Base-by-base conservation (phyloP, 2,888 invertebrate species). In the Papilio gigon region DNA sequence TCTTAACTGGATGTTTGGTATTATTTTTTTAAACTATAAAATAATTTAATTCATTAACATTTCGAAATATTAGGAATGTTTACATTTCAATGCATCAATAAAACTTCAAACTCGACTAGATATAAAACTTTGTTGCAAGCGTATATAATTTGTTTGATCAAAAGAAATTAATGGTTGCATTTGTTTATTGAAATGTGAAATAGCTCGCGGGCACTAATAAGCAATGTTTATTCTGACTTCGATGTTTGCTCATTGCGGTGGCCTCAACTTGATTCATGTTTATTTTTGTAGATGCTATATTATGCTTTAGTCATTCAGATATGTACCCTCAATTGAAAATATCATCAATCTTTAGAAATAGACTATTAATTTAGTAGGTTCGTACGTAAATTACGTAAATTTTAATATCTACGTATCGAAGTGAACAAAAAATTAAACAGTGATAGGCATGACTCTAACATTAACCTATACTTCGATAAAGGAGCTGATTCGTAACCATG, bases 121-220 rank as follows among this genome's bases (percentile, higher is more conserved):
- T 33, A 30, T 50, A 64, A 47, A 58, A 65, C 37, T 17, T 30
- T 42, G 33, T 68, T 44, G 47, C 25, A 4, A 60, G 30, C 37
- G 33, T 62, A 56, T 44, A 27, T n/a, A 53, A 35, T 56, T 56
- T 50, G 60, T 50, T 37, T 65, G 40, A 65, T 53, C n/a, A 17
- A 42, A 37, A 22, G 35, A 53, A n/a, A 53, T 65, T 70, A 62
- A 70, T 42, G 61, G 53, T 61, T 42, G 33, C 47, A 44, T 44
- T 35, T 63, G 64, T 68, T 68, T 60, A 68, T 60, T 30, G 50
- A 67, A 56, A 56, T 64, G 62, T 65, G 61, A 65, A 69, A 69
- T 68, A 68, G 20, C 56, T 44, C 37, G 58, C 35, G 22, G 44
- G 42, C 27, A 50, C 42, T 53, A 65, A 62, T 61, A 65, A 58